A percentile compares a stretch with the other conserved stretches of the same genome.
phyloP scores from a whole-genome alignment of 2,888 invertebrate species.

The Agrochola macilenta region DNA sequence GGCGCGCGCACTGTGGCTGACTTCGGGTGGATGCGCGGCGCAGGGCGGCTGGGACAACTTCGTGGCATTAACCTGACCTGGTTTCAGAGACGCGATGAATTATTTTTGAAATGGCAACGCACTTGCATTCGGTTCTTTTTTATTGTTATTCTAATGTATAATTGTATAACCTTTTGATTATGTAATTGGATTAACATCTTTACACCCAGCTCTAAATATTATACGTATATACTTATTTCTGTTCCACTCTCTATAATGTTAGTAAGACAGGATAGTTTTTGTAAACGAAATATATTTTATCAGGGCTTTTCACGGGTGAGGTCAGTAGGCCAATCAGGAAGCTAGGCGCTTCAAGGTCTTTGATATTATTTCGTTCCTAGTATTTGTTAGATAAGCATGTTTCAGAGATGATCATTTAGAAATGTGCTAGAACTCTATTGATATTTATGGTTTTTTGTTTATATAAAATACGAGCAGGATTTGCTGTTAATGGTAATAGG shows the following conservation, averaged over 20 bases:
- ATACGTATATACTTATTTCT: neutral
- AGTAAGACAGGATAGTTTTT: slow-evolving; percentile 12
- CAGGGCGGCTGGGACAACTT: slow-evolving; percentile 67
- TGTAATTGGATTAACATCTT: slow-evolving; percentile 2
- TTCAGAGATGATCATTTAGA: neutral
- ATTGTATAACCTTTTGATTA: slow-evolving; percentile 40
- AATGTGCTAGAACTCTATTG: neutral
- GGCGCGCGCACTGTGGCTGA: slow-evolving; percentile 73
- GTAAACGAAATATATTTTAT: slow-evolving; percentile 25
- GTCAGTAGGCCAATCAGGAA: slow-evolving; percentile 55
- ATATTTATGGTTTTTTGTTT: neutral
- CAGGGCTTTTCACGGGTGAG: slow-evolving; percentile 14
- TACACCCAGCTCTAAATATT: neutral
- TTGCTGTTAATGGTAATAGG: neutral
- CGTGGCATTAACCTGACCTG: slow-evolving; percentile 79
- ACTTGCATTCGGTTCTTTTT: slow-evolving; percentile 76
- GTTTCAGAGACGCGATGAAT: slow-evolving; percentile 81
- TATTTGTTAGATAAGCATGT: neutral
- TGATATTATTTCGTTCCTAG: slow-evolving; percentile 15
- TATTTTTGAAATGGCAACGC: slow-evolving; percentile 88
- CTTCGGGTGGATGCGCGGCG: slow-evolving; percentile 76
- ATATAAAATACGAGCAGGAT: neutral
- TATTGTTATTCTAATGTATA: slow-evolving; percentile 56
- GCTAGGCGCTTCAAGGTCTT: slow-evolving; percentile 18
- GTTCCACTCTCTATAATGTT: neutral